Evolutionary conservation across 2,888 invertebrate genomes (phyloP).

Genomic region (Stegophylla sp.): DNA sequence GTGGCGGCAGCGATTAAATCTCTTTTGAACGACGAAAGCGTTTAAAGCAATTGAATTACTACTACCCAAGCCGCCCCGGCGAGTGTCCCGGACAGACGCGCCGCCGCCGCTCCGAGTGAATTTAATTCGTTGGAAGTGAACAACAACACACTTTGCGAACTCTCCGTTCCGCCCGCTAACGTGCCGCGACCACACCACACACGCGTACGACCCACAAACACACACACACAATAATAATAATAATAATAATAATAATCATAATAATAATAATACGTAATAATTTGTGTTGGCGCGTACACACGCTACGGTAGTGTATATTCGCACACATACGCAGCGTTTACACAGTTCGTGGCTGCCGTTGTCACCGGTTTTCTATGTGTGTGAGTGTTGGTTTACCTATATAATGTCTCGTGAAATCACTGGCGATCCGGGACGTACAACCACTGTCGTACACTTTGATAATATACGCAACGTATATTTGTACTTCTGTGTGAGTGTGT

Average conservation of each 20-base stretch:
- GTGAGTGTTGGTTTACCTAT: too few relatives aligned
- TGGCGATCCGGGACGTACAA: too few relatives aligned
- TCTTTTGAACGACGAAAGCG: conserved; percentile 30
- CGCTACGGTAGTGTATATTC: too few relatives aligned
- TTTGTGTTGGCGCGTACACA: not conserved
- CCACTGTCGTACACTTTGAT: not conserved
- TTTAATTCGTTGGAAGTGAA: conserved; percentile 52
- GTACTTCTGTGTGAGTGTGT: too few relatives aligned
- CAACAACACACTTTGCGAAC: conserved; percentile 40
- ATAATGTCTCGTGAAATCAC: too few relatives aligned
- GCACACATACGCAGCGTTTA: too few relatives aligned
- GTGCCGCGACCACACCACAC: not conserved
- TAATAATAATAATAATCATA: too few relatives aligned
- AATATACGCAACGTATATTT: not conserved
- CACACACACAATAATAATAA: not conserved
- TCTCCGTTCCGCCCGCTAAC: not conserved
- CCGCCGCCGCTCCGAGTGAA: conserved; percentile 15
- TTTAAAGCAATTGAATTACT: conserved; percentile 48
- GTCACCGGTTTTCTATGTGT: too few relatives aligned
- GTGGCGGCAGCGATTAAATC: not conserved
- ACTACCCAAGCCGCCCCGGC: too few relatives aligned
- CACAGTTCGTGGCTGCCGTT: too few relatives aligned
- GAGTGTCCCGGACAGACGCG: conserved; percentile 48
- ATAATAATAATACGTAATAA: too few relatives aligned
- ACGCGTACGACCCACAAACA: not conserved